Base-by-base conservation (phyloP, 2,113 vertebrate species). In the Parus major region DNA sequence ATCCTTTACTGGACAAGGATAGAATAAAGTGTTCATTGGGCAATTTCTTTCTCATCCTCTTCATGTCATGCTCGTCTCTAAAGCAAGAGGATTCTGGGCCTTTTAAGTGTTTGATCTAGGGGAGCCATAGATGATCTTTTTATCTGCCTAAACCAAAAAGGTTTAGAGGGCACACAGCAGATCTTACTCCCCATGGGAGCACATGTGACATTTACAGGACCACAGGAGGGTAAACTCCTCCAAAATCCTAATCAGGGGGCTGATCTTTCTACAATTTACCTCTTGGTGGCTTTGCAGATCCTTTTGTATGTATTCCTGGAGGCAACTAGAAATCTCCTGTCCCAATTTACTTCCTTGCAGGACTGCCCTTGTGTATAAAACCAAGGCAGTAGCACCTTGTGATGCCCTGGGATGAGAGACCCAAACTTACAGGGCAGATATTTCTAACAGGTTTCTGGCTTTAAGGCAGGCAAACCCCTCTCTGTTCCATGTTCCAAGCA, bases 401-500 rank as follows among this genome's bases (percentile, higher is more conserved):
- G 35, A 42, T 0, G 14, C 50, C 57, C 42, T n/a, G 70, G 25
- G 31, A 9, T 27, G 73, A 20, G 61, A 82, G 64, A 56, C 60
- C 14, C 57, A 9, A 39, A 14, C 25, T 49, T 4, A 5, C 0
- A 8, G 68, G 76, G 52, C 57, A 39, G 56, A 4, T 25, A 5
- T 23, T 16, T 65, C 64, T 22, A 11, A 15, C 29, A 46, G 25
- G 13, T 25, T 63, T 20, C 46, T 76, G 80, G 15, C 64, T 78
- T 75, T 33, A 10, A 36, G 65, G 69, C 63, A 76, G 39, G 47
- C 65, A 82, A 44, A 44, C 9, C 25, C 28, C 2, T 53, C 60
- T 53, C 59, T 9, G 13, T 29, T 77, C 46, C 1, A 0, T 0
- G 6, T 64, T 86, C 64, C 35, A 15, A 20, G n/a, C 0, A 1